Percentiles rank a stretch among this genome's conserved stretches.
These are phyloP conservation scores for Macquaria ambigua DNA, from an alignment of 2,113 vertebrate genomes.

Conservation along the genomic window DNA sequence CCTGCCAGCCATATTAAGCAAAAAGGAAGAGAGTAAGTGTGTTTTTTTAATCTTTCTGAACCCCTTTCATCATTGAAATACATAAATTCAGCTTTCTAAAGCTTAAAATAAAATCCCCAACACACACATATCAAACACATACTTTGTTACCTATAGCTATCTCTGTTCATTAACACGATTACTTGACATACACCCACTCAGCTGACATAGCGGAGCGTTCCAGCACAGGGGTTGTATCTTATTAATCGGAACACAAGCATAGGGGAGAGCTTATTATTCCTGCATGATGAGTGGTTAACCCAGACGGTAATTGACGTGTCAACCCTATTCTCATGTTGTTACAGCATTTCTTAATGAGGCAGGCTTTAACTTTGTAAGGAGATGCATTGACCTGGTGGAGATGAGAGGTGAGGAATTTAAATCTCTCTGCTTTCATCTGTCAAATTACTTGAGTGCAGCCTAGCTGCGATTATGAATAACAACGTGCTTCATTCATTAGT, in stretches of 20 bases:
- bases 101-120: background rate
- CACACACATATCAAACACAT: conserved; percentile 18
- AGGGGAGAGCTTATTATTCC: conserved; percentile 62
- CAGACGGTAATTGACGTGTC: conserved; percentile 49
- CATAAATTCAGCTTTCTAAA: background rate
- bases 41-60: conserved; percentile 3
- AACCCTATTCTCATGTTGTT: conserved; percentile 55
- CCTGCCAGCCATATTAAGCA: conserved; percentile 94
- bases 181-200: conserved; percentile 68
- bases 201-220: conserved; percentile 58
- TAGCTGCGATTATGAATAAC: conserved; percentile 31
- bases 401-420: conserved; percentile 85
- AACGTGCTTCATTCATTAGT: background rate
- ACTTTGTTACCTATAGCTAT: conserved; percentile 23
- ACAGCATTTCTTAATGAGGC: conserved; percentile 96
- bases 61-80: conserved; percentile 4
- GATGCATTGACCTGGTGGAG: conserved; percentile 95
- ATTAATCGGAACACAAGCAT: conserved; percentile 59
- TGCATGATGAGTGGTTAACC: conserved; percentile 50
- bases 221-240: conserved; percentile 44
- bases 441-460: background rate
- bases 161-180: conserved; percentile 63
- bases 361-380: conserved; percentile 97
- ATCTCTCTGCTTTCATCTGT: conserved; percentile 38
- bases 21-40: conserved; percentile 99